Conservation (phyloP, 2,888 invertebrate species). For the Gibbula magus region DNA sequence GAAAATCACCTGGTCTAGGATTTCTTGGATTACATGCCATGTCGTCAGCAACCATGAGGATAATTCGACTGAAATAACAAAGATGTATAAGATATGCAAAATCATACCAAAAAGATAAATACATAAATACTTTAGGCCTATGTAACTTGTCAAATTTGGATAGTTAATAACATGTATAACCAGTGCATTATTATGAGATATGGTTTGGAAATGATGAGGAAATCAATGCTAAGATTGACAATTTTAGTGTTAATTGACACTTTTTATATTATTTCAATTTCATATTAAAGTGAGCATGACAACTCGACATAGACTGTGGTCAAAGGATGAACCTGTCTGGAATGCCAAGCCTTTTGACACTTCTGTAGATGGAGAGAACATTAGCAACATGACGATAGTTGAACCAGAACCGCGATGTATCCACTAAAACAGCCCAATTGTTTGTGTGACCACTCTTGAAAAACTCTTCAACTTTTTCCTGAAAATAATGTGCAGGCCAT, state of each 20-base stretch:
- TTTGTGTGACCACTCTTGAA: conserved; percentile 86
- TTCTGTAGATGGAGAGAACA: conserved; percentile 97
- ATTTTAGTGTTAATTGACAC: too few relatives aligned
- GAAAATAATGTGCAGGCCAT: not conserved
- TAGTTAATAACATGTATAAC: too few relatives aligned
- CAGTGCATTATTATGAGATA: too few relatives aligned
- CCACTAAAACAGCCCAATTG: conserved; percentile 99
- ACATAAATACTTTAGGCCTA: too few relatives aligned
- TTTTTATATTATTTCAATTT: too few relatives aligned
- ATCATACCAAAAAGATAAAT: too few relatives aligned
- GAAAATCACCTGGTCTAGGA: conserved; percentile 86
- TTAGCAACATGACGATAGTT: conserved; percentile 99
- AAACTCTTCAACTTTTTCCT: conserved; percentile 65
- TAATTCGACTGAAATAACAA: conserved; percentile 84
- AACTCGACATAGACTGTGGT: not conserved
- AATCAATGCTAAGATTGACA: too few relatives aligned
- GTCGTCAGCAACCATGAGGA: conserved; percentile 99
- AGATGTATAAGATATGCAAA: not conserved
- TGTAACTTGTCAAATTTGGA: too few relatives aligned
- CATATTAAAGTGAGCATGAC: too few relatives aligned
- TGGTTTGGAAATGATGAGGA: too few relatives aligned
- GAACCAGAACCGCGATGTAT: conserved; percentile 99
- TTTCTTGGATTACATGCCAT: conserved; percentile 99
- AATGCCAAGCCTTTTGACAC: conserved; percentile 98
- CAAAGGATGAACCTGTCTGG: conserved; percentile 83